These are phyloP conservation scores for Coptodon rendalli DNA, from an alignment of 2,113 vertebrate genomes.

Conservation along the genomic window DNA sequence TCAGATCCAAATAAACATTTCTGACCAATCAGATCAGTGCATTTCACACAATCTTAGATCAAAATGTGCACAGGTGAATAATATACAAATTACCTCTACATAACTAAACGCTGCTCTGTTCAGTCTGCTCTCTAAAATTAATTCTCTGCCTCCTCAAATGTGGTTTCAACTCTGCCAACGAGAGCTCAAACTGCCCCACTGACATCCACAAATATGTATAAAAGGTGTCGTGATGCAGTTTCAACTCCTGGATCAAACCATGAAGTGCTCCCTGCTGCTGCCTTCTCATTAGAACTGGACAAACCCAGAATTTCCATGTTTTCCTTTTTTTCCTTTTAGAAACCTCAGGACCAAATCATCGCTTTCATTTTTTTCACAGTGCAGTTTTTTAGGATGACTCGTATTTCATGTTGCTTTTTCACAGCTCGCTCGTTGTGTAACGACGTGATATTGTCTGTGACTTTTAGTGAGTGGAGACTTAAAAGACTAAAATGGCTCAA, in stretches of 20 bases:
- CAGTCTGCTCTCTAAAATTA: fast-evolving
- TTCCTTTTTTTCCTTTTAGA: neutral
- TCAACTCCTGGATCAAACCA: neutral
- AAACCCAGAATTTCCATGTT: neutral
- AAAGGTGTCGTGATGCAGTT: neutral
- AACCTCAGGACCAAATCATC: neutral
- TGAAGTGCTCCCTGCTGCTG: neutral
- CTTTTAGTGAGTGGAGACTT: neutral
- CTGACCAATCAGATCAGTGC: neutral
- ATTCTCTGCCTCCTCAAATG: neutral
- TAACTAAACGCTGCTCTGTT: fast-evolving
- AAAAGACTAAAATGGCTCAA: neutral
- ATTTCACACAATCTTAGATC: neutral
- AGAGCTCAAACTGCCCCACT: neutral
- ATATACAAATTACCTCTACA: neutral
- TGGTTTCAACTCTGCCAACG: neutral
- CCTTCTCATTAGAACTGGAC: neutral
- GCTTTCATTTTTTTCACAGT: neutral
- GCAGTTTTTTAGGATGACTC: neutral
- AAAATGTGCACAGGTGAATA: neutral
- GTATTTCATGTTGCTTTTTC: neutral
- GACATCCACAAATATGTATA: neutral
- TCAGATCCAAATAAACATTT: neutral
- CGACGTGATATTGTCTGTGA: neutral
- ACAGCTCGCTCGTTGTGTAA: neutral